Percentiles rank a stretch among this genome's conserved stretches.
Conservation (phyloP, 2,888 invertebrate genomes). For the Ametastegia equiseti region DNA sequence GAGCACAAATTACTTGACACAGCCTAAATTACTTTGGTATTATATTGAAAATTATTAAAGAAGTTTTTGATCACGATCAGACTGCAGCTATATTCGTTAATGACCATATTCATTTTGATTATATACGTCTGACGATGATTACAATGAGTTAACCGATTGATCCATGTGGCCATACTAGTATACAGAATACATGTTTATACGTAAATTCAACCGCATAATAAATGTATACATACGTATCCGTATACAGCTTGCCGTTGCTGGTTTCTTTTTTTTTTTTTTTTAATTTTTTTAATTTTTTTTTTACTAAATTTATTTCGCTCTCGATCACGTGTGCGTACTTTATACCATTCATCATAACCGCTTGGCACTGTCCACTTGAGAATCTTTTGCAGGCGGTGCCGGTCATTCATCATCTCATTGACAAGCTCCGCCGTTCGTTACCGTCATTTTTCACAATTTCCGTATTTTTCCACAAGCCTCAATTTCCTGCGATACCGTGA, state of each 20-base stretch:
- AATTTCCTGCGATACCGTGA: constrained; percentile 24
- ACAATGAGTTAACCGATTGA: background rate
- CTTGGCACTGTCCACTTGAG: constrained; percentile 33
- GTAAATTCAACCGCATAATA: background rate
- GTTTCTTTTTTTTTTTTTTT: too few relatives aligned
- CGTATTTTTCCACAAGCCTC: constrained; percentile 20
- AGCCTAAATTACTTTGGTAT: constrained; percentile 22
- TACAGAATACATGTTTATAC: background rate
- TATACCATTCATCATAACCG: constrained; percentile 45
- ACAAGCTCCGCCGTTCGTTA: constrained; percentile 40
- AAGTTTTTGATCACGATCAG: background rate
- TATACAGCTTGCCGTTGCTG: background rate
- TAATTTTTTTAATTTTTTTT: too few relatives aligned
- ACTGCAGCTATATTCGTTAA: background rate
- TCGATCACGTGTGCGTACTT: background rate
- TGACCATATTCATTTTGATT: background rate
- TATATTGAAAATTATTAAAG: background rate
- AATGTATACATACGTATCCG: background rate
- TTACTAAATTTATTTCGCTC: constrained; percentile 3
- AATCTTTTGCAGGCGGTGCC: constrained; percentile 14
- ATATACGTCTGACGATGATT: background rate
- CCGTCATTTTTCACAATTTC: constrained; percentile 45
- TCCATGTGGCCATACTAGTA: background rate
- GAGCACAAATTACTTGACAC: background rate
- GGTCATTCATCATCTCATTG: constrained; percentile 42